Evolutionary conservation across 2,888 invertebrate genomes (phyloP).

Genomic region (Rhagonycha lutea): DNA sequence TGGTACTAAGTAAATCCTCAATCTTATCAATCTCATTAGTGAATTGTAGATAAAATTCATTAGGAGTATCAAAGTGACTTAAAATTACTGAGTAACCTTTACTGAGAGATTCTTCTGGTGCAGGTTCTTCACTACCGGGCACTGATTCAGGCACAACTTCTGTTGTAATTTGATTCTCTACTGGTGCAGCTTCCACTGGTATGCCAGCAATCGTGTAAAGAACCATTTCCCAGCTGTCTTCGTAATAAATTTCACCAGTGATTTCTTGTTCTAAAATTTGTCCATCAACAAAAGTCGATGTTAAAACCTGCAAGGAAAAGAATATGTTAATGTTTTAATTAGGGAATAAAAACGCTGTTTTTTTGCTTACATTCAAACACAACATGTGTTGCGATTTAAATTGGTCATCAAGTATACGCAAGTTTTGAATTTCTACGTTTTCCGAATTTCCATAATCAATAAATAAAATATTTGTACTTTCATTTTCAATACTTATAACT

Average conservation of each 20-base stretch:
- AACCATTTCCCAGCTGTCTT: slow-evolving; percentile 59
- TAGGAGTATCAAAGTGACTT: slow-evolving; percentile 76
- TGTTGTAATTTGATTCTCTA: not conserved
- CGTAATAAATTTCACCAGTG: slow-evolving; percentile 59
- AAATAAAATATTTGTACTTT: slow-evolving; percentile 60
- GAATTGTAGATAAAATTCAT: slow-evolving; percentile 76
- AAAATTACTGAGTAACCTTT: slow-evolving; percentile 57
- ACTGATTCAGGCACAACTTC: not conserved
- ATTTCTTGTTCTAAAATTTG: slow-evolving; percentile 60
- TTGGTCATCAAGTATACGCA: slow-evolving; percentile 40
- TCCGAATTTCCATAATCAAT: slow-evolving; percentile 76
- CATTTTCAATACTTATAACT: slow-evolving; percentile 48
- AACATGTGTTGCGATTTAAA: slow-evolving; percentile 44
- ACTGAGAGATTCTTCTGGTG: not conserved
- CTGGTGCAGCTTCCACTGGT: not conserved
- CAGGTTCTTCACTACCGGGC: not conserved
- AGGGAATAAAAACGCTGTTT: not conserved
- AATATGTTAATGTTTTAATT: not conserved
- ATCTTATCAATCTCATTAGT: slow-evolving; percentile 61
- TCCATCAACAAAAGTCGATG: slow-evolving; percentile 39
- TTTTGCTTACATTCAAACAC: slow-evolving; percentile 42
- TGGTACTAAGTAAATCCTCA: slow-evolving; percentile 64
- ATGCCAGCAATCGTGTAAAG: not conserved
- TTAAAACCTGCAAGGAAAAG: slow-evolving; percentile 10
- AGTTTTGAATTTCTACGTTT: slow-evolving; percentile 55